These are phyloP conservation scores for Gila orcuttii DNA, from an alignment of 2,113 vertebrate species.

Conservation along the genomic window DNA sequence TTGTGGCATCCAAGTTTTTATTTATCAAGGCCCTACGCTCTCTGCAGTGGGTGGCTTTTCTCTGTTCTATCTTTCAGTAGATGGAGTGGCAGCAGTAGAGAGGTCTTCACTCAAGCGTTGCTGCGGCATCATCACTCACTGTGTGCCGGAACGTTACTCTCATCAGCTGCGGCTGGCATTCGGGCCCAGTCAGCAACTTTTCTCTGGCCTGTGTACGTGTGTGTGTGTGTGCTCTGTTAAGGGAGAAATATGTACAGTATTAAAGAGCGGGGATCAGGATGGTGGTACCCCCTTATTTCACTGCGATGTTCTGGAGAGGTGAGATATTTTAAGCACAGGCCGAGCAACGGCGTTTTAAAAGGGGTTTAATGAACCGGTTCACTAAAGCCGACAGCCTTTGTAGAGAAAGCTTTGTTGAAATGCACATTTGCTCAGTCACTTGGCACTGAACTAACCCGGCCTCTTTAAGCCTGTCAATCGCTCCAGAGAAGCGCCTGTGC, in stretches of 20 bases:
- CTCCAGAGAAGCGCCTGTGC: background rate
- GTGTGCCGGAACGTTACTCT: constrained; percentile 73
- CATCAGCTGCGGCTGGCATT: constrained; percentile 76
- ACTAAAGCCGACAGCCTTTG: constrained; percentile 33
- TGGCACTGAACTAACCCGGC: constrained; percentile 32
- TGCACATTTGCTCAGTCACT: constrained; percentile 24
- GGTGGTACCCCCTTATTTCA: constrained; percentile 54
- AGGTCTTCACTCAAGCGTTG: constrained; percentile 69
- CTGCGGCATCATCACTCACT: constrained; percentile 79
- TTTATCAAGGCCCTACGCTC: background rate
- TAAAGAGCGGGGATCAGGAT: constrained; percentile 56
- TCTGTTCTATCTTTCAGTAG: constrained; percentile 28
- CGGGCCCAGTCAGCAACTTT: constrained; percentile 75
- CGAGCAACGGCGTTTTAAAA: constrained; percentile 59
- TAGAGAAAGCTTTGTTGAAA: constrained; percentile 25
- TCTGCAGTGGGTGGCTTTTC: constrained; percentile 35
- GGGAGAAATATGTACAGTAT: constrained; percentile 60
- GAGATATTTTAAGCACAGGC: constrained; percentile 58
- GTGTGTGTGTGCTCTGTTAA: constrained; percentile 15
- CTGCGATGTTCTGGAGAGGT: constrained; percentile 61
- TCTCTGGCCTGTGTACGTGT: constrained; percentile 40
- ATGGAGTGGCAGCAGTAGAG: constrained; percentile 61
- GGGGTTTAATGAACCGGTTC: constrained; percentile 56
- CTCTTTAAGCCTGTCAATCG: constrained; percentile 36
- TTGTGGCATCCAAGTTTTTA: background rate